A percentile compares a stretch with the other conserved stretches of the same genome.
Evolutionary conservation across 2,888 invertebrate species (phyloP).

Genomic region (Phengaris alcon): DNA sequence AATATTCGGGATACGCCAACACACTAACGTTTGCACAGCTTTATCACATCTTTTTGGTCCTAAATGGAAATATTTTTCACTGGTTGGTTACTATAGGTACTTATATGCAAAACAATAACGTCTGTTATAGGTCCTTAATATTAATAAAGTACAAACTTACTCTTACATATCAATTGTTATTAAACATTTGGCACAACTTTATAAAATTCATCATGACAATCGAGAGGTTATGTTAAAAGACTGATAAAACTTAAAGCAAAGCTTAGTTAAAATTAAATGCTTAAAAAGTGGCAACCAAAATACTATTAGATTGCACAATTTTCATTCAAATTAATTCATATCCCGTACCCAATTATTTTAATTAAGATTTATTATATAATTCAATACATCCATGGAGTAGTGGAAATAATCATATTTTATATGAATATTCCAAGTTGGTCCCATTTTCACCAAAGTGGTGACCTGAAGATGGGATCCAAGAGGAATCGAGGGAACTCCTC

Average conservation of each 20-base stretch:
- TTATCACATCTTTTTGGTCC: conserved; percentile 36
- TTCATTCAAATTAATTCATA: too few relatives aligned
- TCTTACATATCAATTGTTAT: not conserved
- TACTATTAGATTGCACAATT: too few relatives aligned
- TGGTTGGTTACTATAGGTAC: not conserved
- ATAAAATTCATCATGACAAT: not conserved
- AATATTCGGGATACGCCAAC: conserved; percentile 68
- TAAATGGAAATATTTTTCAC: not conserved
- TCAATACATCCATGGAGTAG: too few relatives aligned
- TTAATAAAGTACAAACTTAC: not conserved
- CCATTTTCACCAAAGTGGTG: too few relatives aligned
- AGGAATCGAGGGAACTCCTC: too few relatives aligned
- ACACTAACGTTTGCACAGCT: conserved; percentile 51
- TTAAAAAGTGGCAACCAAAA: too few relatives aligned
- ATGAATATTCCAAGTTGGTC: too few relatives aligned
- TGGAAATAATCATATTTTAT: too few relatives aligned
- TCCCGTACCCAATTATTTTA: too few relatives aligned
- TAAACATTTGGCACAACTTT: not conserved
- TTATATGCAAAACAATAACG: not conserved
- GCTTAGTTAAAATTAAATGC: too few relatives aligned
- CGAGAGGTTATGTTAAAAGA: conserved; percentile 6
- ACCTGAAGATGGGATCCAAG: too few relatives aligned
- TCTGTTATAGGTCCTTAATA: not conserved
- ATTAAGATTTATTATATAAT: too few relatives aligned
- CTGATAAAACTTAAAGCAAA: not conserved